Percentiles rank a stretch among this genome's conserved stretches.
These are phyloP conservation scores for Trichomalopsis sarcophagae DNA, from an alignment of 1,140 invertebrate genomes.

Conservation along the genomic window DNA sequence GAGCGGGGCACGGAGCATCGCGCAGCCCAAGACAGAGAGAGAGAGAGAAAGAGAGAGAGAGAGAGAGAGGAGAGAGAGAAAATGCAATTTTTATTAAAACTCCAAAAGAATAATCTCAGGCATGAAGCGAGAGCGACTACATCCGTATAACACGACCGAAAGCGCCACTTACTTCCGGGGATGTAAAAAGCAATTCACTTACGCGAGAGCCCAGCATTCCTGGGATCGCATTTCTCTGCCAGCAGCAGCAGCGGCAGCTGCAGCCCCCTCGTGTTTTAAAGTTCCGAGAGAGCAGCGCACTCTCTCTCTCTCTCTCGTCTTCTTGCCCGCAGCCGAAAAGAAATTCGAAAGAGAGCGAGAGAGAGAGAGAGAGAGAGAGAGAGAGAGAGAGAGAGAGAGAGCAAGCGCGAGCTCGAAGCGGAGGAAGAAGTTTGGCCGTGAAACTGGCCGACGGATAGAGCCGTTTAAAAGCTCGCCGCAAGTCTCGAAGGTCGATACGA, in stretches of 20 bases:
- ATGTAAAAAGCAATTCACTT: constrained; percentile 51
- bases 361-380: neutral
- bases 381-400: neutral
- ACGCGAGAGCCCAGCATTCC: constrained; percentile 39
- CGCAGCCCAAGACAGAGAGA: neutral
- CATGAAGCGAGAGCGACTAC: constrained; percentile 1
- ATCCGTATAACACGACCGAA: constrained; percentile 45
- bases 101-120: constrained; percentile 41
- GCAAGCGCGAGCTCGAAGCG: neutral
- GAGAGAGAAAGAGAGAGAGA: neutral
- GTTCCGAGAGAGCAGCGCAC: neutral
- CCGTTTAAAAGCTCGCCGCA: constrained; percentile 19
- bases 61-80: neutral
- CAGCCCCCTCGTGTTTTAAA: neutral
- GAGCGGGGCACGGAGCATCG: neutral
- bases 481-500: neutral
- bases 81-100: constrained; percentile 50
- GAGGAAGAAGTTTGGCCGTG: constrained; percentile 16
- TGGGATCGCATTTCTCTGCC: constrained; percentile 22
- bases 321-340: neutral
- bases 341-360: neutral
- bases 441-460: neutral
- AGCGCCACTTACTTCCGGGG: constrained; percentile 46
- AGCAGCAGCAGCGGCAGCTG: neutral
- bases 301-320: constrained; percentile 5